Evolutionary conservation across 2,888 invertebrate genomes (phyloP).

Genomic region (Caenorhabditis panamensis): DNA sequence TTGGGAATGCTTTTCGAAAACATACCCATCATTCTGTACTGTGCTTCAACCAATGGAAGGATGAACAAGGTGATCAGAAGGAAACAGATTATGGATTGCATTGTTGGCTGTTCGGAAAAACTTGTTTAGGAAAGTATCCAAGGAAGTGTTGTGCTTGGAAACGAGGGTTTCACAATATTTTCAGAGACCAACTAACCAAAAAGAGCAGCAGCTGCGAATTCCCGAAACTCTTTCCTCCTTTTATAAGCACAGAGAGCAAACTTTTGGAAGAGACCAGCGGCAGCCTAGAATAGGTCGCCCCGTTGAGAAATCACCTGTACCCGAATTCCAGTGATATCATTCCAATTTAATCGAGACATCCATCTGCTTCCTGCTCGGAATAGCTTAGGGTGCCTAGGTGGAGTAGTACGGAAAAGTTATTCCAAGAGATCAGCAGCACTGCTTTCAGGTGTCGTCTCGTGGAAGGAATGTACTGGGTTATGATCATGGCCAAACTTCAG

Average conservation of each 20-base stretch:
- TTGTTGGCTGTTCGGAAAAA: neutral
- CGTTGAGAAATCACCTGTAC: neutral
- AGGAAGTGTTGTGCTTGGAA: neutral
- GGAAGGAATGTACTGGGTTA: too few species aligned
- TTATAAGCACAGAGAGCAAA: neutral
- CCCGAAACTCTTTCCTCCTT: neutral
- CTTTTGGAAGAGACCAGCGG: neutral
- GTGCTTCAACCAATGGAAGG: neutral
- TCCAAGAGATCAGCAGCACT: too few species aligned
- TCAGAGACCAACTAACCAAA: neutral
- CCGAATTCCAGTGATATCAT: neutral
- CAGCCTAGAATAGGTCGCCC: neutral
- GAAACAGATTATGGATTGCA: neutral
- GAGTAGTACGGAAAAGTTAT: too few species aligned
- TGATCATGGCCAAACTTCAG: neutral
- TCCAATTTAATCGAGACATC: neutral
- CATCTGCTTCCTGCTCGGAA: constrained; percentile 4
- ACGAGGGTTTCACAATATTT: neutral
- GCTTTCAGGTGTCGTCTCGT: neutral
- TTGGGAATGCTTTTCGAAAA: neutral
- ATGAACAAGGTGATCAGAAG: neutral
- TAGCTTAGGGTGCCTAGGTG: neutral
- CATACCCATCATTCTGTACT: neutral
- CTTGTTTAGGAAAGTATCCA: too few species aligned
- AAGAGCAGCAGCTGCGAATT: neutral